Evolutionary conservation across 2,113 vertebrate species (phyloP).

Genomic region (Alectura lathami): DNA sequence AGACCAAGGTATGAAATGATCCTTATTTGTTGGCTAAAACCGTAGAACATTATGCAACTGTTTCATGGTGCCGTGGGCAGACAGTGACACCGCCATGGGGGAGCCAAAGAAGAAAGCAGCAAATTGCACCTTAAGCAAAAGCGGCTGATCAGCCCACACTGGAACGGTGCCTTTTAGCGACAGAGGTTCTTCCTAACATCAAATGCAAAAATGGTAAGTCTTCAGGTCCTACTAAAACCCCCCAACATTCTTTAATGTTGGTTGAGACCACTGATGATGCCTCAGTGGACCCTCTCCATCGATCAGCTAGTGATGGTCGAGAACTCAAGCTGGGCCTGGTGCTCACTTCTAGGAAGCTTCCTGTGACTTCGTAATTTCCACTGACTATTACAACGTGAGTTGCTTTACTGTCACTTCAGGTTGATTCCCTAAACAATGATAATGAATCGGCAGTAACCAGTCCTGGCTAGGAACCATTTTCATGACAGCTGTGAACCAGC

Average conservation of each 20-base stretch:
- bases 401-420: background rate
- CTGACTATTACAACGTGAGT: background rate
- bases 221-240: background rate
- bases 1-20: background rate
- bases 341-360: background rate
- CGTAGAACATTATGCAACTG: background rate
- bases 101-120: background rate
- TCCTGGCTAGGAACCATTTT: background rate
- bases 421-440: background rate
- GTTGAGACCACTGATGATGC: background rate
- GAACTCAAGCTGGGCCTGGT: background rate
- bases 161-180: background rate
- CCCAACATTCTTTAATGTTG: background rate
- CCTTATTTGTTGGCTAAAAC: background rate
- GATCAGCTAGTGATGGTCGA: background rate
- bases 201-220: background rate
- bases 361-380: background rate
- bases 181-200: background rate
- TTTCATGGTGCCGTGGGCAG: background rate
- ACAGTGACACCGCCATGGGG: background rate
- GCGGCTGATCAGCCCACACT: background rate
- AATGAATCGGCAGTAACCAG: background rate
- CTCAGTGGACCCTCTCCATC: background rate
- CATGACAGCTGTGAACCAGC: background rate
- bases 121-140: background rate